Evolutionary conservation across 2,797 vertebrate genomes (phyloP), one percentile per base, ranked within the genome.

Genomic region (Gallinago solitaria): DNA sequence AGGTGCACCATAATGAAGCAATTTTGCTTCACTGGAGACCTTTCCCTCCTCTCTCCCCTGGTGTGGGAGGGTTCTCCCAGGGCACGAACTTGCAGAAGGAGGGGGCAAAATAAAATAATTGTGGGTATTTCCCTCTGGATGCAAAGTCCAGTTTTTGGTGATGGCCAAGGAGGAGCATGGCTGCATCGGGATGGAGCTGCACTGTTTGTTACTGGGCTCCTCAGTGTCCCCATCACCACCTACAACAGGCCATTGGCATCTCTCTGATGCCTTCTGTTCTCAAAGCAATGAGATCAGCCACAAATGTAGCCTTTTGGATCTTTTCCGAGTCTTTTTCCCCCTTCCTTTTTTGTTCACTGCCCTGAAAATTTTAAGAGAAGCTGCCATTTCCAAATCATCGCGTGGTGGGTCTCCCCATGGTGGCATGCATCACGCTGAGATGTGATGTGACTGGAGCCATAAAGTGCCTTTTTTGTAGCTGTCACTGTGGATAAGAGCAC

Each of bases 401-500:
- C 2, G 1, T 32, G 57, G 61, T 48, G 77, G 83, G 30, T 65
- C 37, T 80, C 65, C 88, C 94, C 0, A 5, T 45, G 76, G 77
- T 56, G 47, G 65, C 75, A 59, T 2, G 0, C 24, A 24, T 68
- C 61, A 4, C 3, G 51, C 87, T 32, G 63, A 78, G 70, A 87
- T 61, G 51, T 18, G 95, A 87, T 77, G 81, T 91, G 94, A 89
- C 77, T 76, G 71, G 19, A 87, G 81, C 61, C 90, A 77, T 37
- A 68, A 92, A 90, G 80, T 18, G 74, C 59, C 59, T 94, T 89
- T 93, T 95, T 61, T 85, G 88, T 85, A 57, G 75, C 90, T 91
- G 89, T 87, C 87, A 57, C 79, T 70, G 79, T 47, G 37, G 59
- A 56, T 92, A 51, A 87, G 53, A 78, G 59, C 54, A 60, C 9